phyloP scores from a whole-genome alignment of 2,113 vertebrate genomes.

The Alethe diademata region DNA sequence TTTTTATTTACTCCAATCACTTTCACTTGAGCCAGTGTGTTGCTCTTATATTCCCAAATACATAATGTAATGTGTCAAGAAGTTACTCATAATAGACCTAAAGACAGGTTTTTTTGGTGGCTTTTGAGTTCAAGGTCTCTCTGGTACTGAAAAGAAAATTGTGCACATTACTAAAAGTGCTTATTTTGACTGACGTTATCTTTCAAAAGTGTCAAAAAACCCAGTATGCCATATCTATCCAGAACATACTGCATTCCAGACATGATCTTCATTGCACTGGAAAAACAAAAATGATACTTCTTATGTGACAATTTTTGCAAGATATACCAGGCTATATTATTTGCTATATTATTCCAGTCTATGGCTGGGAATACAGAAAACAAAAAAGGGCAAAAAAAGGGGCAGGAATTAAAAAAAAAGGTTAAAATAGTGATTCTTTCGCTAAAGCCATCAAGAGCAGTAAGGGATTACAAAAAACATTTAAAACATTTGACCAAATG shows the following conservation, averaged over 20 bases:
- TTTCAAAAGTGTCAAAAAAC: background rate
- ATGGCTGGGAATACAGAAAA: background rate
- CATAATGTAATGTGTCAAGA: background rate
- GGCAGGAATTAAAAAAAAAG: too few relatives aligned
- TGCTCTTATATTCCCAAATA: background rate
- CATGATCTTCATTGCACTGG: background rate
- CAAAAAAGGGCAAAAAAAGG: fast-evolving
- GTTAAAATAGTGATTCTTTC: background rate
- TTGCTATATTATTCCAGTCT: background rate
- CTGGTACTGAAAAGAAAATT: background rate
- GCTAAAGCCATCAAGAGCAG: background rate
- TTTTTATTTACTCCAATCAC: background rate
- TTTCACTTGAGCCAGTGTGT: background rate
- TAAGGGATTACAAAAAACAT: background rate
- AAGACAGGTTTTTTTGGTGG: background rate
- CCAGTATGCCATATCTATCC: background rate
- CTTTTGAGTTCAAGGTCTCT: background rate
- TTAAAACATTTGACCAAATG: background rate
- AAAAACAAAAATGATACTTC: background rate
- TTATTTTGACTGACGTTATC: background rate
- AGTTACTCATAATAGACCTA: background rate
- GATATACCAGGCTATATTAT: background rate
- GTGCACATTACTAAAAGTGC: background rate
- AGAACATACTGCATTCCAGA: background rate
- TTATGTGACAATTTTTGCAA: background rate